Evolutionary conservation across 2,797 vertebrate species (phyloP), one percentile per base, ranked within the genome.

Genomic region (Cossypha dichroa): DNA sequence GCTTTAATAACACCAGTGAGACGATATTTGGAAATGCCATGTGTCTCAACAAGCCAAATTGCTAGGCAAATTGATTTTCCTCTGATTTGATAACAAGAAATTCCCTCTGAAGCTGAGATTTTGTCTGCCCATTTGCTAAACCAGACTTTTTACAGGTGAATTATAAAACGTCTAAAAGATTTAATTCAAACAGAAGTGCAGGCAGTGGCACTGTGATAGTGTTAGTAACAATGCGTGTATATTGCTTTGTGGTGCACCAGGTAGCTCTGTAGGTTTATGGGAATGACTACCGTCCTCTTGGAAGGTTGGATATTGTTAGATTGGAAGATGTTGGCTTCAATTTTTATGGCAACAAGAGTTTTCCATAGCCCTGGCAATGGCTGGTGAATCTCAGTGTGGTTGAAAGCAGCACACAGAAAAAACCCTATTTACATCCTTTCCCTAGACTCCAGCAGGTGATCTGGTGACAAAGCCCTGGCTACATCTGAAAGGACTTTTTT

Each of bases 351-450:
- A 60, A 1, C 2, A 7, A 29, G 78, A 34, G 18, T 59, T 90
- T 84, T 46, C 75, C 25, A 2, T 15, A 33, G 49, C 33, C 79
- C 21, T 21, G 5, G 6, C 19, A 21, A 10, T 0, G 14, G 9
- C 18, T 38, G 31, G 17, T 3, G 28, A 62, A 54, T 58, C 21
- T 45, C 49, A 2, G 3, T 2, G 21, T 38, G n/a, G 10, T 13
- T 66, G 36, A 67, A 70, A 73, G 14, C 14, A 51, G 8, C 8
- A 20, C 5, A 4, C 15, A 5, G 19, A 41, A 40, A 21, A 38
- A 41, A 1, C 0, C 8, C 4, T 26, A 0, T 43, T 54, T 31
- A 5, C 25, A 19, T 36, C n/a, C 40, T 28, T 31, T 21, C 46
- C 6, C 0, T 3, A 6, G 36, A 9, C 46, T 75, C 25, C 41